These are phyloP conservation scores for Heliocidaris erythrogramma DNA, from an alignment of 35 echinoderm and acorn worm species.

Conservation along the genomic window DNA sequence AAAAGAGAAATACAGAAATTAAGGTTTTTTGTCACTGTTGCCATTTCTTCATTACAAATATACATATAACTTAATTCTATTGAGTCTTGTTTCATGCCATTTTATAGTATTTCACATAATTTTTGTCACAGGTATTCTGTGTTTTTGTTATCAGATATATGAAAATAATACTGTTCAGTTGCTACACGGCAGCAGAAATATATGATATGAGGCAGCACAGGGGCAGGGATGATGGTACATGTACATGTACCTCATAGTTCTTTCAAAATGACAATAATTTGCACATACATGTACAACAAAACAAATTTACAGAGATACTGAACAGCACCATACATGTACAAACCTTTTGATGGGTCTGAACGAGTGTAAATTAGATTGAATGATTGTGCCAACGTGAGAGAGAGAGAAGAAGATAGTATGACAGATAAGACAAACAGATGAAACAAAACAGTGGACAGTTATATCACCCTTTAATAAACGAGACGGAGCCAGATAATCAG, in stretches of 20 bases:
- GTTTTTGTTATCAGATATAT: not conserved
- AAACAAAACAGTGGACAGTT: not conserved
- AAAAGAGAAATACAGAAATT: too few species aligned
- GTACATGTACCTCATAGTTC: not conserved
- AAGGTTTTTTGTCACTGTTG: not conserved
- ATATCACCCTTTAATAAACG: not conserved
- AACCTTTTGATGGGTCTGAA: slow-evolving; percentile 41
- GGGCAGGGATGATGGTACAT: not conserved
- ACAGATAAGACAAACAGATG: not conserved
- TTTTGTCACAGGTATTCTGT: not conserved
- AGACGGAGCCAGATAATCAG: not conserved
- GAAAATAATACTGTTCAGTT: not conserved
- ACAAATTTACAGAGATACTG: not conserved
- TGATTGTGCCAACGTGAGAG: not conserved
- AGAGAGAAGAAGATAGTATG: not conserved
- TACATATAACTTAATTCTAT: not conserved
- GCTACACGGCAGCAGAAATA: not conserved
- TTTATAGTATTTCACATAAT: too few species aligned
- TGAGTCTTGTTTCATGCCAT: too few species aligned
- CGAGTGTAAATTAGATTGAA: not conserved
- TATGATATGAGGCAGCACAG: not conserved
- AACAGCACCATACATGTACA: slow-evolving; percentile 31
- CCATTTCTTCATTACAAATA: not conserved
- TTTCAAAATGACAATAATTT: not conserved
- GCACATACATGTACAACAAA: not conserved